Base-by-base conservation (phyloP, 2,888 invertebrate genomes). In the Dusona sp. region DNA sequence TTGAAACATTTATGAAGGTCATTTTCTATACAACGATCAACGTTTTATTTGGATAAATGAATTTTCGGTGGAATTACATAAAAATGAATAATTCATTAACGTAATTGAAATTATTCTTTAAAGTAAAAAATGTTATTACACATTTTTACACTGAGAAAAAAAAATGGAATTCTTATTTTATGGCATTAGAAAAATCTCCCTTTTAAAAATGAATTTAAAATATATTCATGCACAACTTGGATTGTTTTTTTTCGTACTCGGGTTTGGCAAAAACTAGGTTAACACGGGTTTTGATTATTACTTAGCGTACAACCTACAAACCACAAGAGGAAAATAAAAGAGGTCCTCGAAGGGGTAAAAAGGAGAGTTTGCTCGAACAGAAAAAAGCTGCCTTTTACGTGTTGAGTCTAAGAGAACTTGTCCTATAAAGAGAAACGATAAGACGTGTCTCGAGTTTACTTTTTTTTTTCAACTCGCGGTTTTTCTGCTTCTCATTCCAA, bases 371-470 rank as follows among this genome's bases (percentile, higher is more conserved):
- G 54, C 38, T 84, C 61, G 42, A 75, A 51, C 79, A 64, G 29
- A 84, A 57, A 42, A 68, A 68, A 68, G 57, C 36, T 74, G 36
- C 48, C 38, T 25, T 42, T 42, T 36, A 48, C 73, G 65, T 19
- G 45, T 16, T 64, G 51, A 79, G 67, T 33, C 11, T 57, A 29
- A 38, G 51, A 80, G 67, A 79, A 80, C 79, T 83, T 68, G 85
- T 85, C 83, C 80, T 51, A 29, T 67, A 77, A 45, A 38, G 54
- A 48, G 64, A 29, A 79, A 42, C 78, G 83, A 83, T 83, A 82
- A 83, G 78, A 74, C 45, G 75, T 13, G 65, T 67, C 77, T 65
- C 57, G 61, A 45, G 38, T 77, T 61, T 57, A 57, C 73, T 78
- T 77, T 51, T 67, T 48, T 9, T 1, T 64, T 22, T 29, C 29